Conservation (phyloP, 2,113 vertebrate genomes). For the Nannospalax galili region DNA sequence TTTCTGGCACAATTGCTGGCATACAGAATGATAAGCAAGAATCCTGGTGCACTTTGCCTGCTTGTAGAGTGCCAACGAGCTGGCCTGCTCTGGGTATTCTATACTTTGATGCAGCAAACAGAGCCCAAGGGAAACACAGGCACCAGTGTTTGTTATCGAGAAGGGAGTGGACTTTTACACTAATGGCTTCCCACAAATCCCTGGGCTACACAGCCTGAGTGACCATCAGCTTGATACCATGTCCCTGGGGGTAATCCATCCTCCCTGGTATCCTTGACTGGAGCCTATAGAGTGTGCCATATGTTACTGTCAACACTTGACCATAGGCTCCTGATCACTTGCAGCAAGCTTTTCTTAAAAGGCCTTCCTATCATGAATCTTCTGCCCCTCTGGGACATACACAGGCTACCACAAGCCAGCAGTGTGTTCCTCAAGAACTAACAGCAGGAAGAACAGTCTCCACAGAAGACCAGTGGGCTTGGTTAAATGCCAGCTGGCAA, state of each 20-base stretch:
- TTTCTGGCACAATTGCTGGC: background rate
- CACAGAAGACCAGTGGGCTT: background rate
- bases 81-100: background rate
- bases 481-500: background rate
- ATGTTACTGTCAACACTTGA: background rate
- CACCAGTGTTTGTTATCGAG: fast-evolving
- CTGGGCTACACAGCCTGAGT: background rate
- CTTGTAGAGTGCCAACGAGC: background rate
- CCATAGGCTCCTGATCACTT: background rate
- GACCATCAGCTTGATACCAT: background rate
- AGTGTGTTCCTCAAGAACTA: background rate
- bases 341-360: background rate
- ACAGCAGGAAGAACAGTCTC: background rate
- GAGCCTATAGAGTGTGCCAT: background rate
- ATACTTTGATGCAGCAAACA: fast-evolving
- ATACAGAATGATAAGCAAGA: background rate
- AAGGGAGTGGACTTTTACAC: background rate
- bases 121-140: background rate
- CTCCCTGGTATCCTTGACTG: background rate
- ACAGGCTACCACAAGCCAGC: background rate
- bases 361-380: background rate
- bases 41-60: background rate
- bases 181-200: fast-evolving
- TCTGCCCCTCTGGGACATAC: background rate
- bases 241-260: too few species aligned